Evolutionary conservation across 2,113 vertebrate species (phyloP).

Genomic region (Mus pahari): DNA sequence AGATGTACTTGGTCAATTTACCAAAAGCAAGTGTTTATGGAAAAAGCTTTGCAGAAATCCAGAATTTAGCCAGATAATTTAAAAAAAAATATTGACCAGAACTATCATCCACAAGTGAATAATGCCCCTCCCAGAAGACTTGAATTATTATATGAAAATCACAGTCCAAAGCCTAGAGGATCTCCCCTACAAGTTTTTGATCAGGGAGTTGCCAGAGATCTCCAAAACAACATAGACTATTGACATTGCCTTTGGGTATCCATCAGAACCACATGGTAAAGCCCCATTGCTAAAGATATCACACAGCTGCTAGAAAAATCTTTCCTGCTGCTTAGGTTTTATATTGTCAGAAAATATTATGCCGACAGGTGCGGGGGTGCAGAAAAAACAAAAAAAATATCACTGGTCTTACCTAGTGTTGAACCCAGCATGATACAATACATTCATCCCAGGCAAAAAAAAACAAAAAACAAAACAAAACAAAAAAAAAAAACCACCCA

Average conservation of each 20-base stretch:
- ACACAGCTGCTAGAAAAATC: not conserved
- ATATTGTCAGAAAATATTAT: not conserved
- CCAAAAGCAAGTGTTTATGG: not conserved
- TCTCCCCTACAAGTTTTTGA: not conserved
- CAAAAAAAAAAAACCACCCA: too few species aligned
- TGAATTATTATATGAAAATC: not conserved
- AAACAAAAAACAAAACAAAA: too few species aligned
- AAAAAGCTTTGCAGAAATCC: not conserved
- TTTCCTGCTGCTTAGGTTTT: not conserved
- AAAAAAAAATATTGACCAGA: not conserved
- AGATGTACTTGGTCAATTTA: not conserved
- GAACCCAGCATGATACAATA: not conserved
- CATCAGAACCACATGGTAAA: not conserved
- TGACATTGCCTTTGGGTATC: not conserved
- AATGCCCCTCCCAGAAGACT: not conserved
- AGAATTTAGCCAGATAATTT: not conserved
- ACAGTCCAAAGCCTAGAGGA: not conserved
- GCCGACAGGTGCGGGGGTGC: too few species aligned
- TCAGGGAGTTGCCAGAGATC: not conserved
- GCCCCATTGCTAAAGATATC: not conserved
- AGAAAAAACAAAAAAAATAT: not conserved
- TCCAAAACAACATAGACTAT: not conserved
- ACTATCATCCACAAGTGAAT: not conserved
- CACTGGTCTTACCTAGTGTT: not conserved
- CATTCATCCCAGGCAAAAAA: not conserved